Evolutionary conservation across 2,888 invertebrate genomes (phyloP), one percentile per base, ranked within the genome.

Genomic region (Sinodicranocentrus sp.): DNA sequence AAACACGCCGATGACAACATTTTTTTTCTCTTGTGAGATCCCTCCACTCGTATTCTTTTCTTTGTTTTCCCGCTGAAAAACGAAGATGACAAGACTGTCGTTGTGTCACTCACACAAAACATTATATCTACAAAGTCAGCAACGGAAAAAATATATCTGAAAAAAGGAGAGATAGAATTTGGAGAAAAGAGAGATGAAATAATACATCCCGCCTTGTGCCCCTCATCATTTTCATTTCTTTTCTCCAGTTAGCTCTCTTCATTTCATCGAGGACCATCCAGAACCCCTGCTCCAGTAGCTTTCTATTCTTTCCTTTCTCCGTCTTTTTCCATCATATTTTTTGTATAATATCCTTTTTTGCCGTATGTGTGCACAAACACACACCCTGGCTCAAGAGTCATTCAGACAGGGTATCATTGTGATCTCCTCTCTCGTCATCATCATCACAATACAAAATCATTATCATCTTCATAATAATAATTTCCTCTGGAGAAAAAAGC

Each of bases 21-120:
- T 57, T n/a, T 23, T 21, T 57, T n/a, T 21, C 57, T 61, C 25
- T 57, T 39, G 75, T 59, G n/a, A n/a, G n/a, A n/a, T n/a, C n/a
- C n/a, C n/a, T n/a, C n/a, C n/a, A n/a, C 19, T 52, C 48, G 39
- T n/a, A 26, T 39, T 43, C 19, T 67, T 25, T 28, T 1, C 1
- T 17, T 21, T 70, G 43, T 1, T 48, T 25, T 48, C 10, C 48
- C 10, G 48, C n/a, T 61, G 71, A 78, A 78, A n/a, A 78, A 78
- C 71, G 78, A 78, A 28, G 78, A 78, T 78, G 78, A 78, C 71
- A 71, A 78, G 63, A 78, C 61, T 71, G 78, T 78, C 61, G 70
- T 43, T 63, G 70, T 78, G 78, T 78, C 78, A 78, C 52, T 78
- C 78, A 71, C 63, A 68, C 68, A 77, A 25, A 67, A 68, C 77